These are phyloP conservation scores for Pristionchus arcanus DNA, from an alignment of 2,888 invertebrate species.

Conservation along the genomic window DNA sequence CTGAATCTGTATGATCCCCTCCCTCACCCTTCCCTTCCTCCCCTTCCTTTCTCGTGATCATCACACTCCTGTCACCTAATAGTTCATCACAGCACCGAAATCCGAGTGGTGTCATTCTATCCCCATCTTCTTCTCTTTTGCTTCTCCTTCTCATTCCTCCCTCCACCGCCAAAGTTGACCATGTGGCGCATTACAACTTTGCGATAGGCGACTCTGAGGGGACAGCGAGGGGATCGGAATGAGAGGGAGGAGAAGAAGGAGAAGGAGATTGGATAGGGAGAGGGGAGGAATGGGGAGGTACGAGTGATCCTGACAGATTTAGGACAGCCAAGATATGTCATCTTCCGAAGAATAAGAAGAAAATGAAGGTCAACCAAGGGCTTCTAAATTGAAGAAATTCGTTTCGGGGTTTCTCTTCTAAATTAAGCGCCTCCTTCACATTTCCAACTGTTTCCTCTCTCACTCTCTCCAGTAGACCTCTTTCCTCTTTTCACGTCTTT, in stretches of 20 bases:
- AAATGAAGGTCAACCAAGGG: neutral
- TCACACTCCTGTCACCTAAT: conserved; percentile 23
- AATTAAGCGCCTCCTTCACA: conserved; percentile 53
- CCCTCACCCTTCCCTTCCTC: neutral
- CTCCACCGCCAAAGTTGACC: conserved; percentile 46
- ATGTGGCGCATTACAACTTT: conserved; percentile 50
- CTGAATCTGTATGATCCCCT: neutral
- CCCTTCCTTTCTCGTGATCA: neutral
- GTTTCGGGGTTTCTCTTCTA: neutral
- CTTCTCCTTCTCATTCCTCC: conserved; percentile 14
- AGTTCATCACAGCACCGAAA: conserved; percentile 26
- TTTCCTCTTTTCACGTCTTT: neutral
- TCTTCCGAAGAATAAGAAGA: neutral
- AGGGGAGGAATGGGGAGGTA: neutral
- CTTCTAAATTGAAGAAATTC: neutral
- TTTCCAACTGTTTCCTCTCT: conserved; percentile 55
- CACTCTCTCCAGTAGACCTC: conserved; percentile 50
- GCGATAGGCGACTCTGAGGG: conserved; percentile 55
- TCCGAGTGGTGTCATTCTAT: conserved; percentile 50
- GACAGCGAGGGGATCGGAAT: conserved; percentile 31
- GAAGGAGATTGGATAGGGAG: neutral
- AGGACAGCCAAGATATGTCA: conserved; percentile 28
- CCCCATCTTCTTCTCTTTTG: conserved; percentile 25
- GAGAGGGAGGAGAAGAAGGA: neutral
- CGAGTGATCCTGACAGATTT: conserved; percentile 49